A percentile compares a stretch with the other conserved stretches of the same genome.
These are phyloP conservation scores for Cossypha polioptera DNA, from an alignment of 2,797 vertebrate genomes.

Conservation along the genomic window DNA sequence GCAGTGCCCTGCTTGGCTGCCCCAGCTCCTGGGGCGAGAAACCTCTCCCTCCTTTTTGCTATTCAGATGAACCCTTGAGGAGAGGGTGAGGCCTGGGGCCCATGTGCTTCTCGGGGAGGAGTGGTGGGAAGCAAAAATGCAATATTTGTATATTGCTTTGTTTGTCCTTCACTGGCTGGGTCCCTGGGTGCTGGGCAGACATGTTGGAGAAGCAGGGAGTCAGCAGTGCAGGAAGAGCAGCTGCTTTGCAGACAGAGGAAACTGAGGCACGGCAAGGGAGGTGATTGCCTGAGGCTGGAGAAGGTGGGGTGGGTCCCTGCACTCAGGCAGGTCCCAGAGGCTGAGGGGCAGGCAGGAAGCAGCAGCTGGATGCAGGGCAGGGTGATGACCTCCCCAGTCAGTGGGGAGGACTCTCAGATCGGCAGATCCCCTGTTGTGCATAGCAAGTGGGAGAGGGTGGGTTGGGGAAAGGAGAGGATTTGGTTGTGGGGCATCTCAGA, in stretches of 20 bases:
- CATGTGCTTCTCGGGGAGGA: not conserved
- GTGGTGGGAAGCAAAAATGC: not conserved
- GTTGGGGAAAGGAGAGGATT: not conserved
- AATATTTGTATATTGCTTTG: not conserved
- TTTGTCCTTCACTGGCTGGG: not conserved
- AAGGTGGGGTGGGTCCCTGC: not conserved
- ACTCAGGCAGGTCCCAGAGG: not conserved
- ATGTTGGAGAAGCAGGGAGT: not conserved
- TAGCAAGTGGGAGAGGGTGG: not conserved
- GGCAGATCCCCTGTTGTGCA: fast-evolving
- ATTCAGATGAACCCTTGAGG: conserved; percentile 47
- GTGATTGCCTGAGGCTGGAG: not conserved
- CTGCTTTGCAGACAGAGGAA: not conserved
- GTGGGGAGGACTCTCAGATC: not conserved
- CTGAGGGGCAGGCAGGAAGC: not conserved
- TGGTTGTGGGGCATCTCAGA: fast-evolving
- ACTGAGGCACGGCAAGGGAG: not conserved
- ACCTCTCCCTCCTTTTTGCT: conserved; percentile 52
- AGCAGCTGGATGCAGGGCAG: fast-evolving
- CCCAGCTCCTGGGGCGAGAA: not conserved
- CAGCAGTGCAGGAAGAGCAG: fast-evolving
- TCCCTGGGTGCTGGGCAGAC: not conserved
- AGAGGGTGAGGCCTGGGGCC: conserved; percentile 32
- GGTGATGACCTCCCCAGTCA: not conserved
- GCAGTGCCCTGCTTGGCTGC: not conserved